Base-by-base conservation (phyloP, 1,140 invertebrate species). In the Drosophila hydei region DNA sequence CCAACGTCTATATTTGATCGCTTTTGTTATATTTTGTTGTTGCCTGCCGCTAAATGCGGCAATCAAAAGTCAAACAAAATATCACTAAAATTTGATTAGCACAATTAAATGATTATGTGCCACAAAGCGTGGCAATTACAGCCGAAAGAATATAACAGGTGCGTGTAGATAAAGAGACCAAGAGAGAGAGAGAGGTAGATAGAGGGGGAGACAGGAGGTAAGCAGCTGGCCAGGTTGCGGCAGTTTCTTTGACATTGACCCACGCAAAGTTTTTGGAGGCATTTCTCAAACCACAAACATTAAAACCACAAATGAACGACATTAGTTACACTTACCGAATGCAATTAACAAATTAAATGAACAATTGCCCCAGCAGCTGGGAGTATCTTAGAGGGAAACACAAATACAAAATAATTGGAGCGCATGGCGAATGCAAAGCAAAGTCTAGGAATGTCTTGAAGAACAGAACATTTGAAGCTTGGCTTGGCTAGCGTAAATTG, bases 311-410 rank as follows among this genome's bases (percentile, higher is more conserved):
- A 85, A 81, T 85, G 81, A 78, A 78, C 64, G 72, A 88, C 78
- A 87, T 87, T 87, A 87, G 83, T 76, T 88, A 87, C 83, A 87
- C 77, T 81, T 75, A 58, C 58, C 63, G 48, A 69, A 88, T 76
- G 88, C 72, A 87, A 87, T 88, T 83, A 88, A 88, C 78, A 87
- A 87, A 88, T 87, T 88, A 87, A 87, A 88, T 64, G 78, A 65
- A 48, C 75, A 72, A 77, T 77, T 64, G 63, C 71, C 60, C 36
- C 64, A 58, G 68, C 51, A 56, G 36, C 47, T 59, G 9, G 25
- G 27, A 40, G 42, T 2, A 19, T 45, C 21, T 16, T 25, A 38
- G 14, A 68, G 43, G 56, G 65, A 75, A 52, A 63, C 21, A 16
- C n/a, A 30, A 11, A 12, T 30, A 16, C 11, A 33, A 36, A 40